phyloP scores from a whole-genome alignment of 2,113 vertebrate genomes.

The Arizona elegans region DNA sequence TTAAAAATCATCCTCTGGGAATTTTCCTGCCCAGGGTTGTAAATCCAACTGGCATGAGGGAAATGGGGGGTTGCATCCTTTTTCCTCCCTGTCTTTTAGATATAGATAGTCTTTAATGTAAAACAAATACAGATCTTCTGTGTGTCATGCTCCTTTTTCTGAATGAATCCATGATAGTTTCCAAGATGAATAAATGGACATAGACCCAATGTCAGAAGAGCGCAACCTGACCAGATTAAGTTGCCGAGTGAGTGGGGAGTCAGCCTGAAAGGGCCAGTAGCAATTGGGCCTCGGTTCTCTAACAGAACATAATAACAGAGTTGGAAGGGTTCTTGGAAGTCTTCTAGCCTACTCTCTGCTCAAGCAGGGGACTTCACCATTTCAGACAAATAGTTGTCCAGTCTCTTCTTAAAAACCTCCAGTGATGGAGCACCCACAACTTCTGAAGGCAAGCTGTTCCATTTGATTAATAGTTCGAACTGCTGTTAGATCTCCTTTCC shows the following conservation, averaged over 20 bases:
- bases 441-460: not conserved
- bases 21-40: not conserved
- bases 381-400: not conserved
- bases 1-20: not conserved
- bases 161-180: not conserved
- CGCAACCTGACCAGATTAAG: not conserved
- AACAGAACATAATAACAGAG: too few species aligned
- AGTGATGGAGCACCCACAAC: not conserved
- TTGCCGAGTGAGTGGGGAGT: not conserved
- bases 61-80: not conserved
- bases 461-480: not conserved
- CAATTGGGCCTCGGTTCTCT: not conserved
- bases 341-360: not conserved
- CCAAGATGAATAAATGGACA: not conserved
- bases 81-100: not conserved
- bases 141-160: not conserved
- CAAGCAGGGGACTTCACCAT: not conserved
- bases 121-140: not conserved
- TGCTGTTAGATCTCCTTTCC: not conserved
- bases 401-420: not conserved
- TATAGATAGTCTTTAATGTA: not conserved
- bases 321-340: not conserved
- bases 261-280: not conserved
- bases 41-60: not conserved
- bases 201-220: not conserved